These are phyloP conservation scores for Ciona savignyi DNA, from an alignment of 23 tunicate species.

Conservation along the genomic window DNA sequence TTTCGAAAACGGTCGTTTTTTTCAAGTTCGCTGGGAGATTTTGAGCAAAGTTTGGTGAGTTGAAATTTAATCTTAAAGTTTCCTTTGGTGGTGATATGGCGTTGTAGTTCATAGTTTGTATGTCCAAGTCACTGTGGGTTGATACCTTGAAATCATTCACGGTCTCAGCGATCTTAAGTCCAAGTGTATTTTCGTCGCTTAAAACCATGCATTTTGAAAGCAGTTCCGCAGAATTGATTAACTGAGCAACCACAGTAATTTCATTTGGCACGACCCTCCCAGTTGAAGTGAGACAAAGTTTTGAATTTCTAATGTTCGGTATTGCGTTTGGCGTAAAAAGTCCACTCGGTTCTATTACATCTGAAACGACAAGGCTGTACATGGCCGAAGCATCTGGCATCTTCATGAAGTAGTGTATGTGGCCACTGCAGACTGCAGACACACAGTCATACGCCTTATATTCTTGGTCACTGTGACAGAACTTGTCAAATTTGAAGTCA, in stretches of 20 bases:
- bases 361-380: constrained; percentile 32
- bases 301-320: constrained; percentile 10
- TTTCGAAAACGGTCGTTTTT: constrained; percentile 14
- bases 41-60: constrained; percentile 1
- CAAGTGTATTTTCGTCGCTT: constrained; percentile 49
- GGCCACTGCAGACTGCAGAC: background rate
- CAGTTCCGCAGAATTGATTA: constrained; percentile 43
- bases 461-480: constrained; percentile 21
- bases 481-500: constrained; percentile 12
- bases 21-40: background rate
- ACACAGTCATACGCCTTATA: constrained; percentile 1
- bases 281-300: constrained; percentile 4
- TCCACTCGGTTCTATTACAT: constrained; percentile 59
- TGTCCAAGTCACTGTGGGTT: constrained; percentile 42
- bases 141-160: constrained; percentile 51
- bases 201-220: constrained; percentile 45
- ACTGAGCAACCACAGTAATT: constrained; percentile 19
- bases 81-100: constrained; percentile 3
- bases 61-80: constrained; percentile 6
- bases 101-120: constrained; percentile 2
- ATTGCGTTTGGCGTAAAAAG: constrained; percentile 34
- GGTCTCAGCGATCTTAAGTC: constrained; percentile 38
- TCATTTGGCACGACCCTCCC: constrained; percentile 45
- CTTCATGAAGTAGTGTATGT: background rate
- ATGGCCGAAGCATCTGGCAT: background rate